Evolutionary conservation across 1,140 invertebrate species (phyloP), one percentile per base, ranked within the genome.

Genomic region (Platorchestia sp.): DNA sequence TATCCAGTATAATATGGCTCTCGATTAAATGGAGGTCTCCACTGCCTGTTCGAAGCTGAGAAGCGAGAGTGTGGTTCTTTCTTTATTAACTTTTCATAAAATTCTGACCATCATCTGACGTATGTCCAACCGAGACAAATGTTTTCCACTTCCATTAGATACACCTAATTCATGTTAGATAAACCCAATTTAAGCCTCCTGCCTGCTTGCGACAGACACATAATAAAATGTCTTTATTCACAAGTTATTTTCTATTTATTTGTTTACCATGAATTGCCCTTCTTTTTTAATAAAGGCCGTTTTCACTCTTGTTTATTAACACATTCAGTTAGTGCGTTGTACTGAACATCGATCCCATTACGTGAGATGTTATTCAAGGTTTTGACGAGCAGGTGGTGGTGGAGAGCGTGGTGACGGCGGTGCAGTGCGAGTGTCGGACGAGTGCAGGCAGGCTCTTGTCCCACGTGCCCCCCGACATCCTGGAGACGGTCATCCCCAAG

Each of bases 401-500:
- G 40, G 95, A 97, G 47, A 97, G 97, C 96, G 97, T 97, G 14
- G 91, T 97, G 27, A 96, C 96, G 44, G 96, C 95, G 59, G 97
- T 97, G 89, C 97, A 96, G 86, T 97, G 97, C 96, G 96, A 97
- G 36, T 97, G 97, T 96, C 97, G 96, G 95, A 97, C 97, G 86
- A 97, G 97, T 89, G 97, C 97, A 95, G 97, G 97, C 14, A 97
- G 96, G 96, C 95, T 97, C 14, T 96, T 97, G 44, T 97, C 97
- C 90, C 96, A 96, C 96, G 96, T 96, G 42, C 95, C 95, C 75
- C 97, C 97, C 86, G 97, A 96, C 36, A 96, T 96, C 93, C 86
- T 97, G n/a, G 97, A 97, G 95, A 97, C 97, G 45, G 97, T 97
- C 0, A 97, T 97, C 75, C 97, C 97, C 86, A 97, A 97, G 95